phyloP scores from a whole-genome alignment of 2,797 vertebrate genomes.

The Nyctibius grandis region DNA sequence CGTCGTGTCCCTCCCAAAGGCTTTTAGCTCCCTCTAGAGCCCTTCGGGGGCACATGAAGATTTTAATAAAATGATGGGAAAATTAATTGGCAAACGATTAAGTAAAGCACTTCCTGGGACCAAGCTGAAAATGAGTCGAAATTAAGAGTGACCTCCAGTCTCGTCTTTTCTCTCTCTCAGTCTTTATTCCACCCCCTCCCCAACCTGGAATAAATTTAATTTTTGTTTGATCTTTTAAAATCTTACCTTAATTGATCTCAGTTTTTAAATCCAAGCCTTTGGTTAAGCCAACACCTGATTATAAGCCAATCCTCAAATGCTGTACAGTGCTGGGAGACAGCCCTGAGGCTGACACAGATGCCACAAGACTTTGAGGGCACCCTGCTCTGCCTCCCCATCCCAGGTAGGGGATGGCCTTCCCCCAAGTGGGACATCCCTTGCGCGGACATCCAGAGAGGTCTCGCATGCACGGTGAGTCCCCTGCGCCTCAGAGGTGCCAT shows the following conservation, averaged over 20 bases:
- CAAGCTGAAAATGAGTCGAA: neutral
- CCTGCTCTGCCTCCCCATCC: neutral
- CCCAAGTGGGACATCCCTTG: rapidly evolving
- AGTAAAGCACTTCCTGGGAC: neutral
- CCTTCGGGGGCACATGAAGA: neutral
- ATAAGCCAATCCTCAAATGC: neutral
- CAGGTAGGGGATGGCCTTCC: neutral
- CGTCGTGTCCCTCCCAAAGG: neutral
- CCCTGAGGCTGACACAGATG: neutral
- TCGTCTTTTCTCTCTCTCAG: neutral
- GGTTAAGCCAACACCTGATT: neutral
- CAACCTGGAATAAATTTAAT: neutral
- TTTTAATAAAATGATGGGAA: neutral
- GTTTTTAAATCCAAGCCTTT: neutral
- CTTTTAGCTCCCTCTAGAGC: slow-evolving; percentile 67
- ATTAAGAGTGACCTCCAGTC: neutral
- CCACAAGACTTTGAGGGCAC: neutral
- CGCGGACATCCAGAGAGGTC: neutral
- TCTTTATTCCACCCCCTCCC: neutral
- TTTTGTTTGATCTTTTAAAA: neutral
- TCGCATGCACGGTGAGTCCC: neutral
- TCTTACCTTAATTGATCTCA: neutral
- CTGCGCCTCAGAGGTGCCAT: rapidly evolving
- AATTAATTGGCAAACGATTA: neutral
- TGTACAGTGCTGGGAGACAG: neutral